Evolutionary conservation across 1,140 invertebrate species (phyloP).

Genomic region (Pollicipes pollicipes): DNA sequence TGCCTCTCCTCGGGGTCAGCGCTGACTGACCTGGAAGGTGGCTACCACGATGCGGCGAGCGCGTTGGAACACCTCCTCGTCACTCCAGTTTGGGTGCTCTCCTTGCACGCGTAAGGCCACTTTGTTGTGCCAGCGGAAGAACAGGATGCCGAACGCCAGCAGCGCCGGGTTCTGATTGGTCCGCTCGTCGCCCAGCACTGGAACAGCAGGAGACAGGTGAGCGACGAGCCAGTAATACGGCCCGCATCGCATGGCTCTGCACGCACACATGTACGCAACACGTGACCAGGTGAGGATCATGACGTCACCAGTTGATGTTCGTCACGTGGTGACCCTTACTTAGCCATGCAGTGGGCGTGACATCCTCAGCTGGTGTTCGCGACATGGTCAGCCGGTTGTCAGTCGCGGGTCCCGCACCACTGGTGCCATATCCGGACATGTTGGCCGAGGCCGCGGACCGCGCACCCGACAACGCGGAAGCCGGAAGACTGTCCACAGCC

Average conservation of each 20-base stretch:
- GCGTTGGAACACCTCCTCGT: constrained; percentile 86
- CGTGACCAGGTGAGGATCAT: no score
- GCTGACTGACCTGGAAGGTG: constrained; percentile 51
- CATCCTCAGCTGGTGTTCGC: no score
- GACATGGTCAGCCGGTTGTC: no score
- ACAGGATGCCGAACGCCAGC: constrained; percentile 76
- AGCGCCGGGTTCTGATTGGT: constrained; percentile 95
- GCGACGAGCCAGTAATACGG: background rate
- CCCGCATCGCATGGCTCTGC: background rate
- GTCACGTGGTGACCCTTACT: no score
- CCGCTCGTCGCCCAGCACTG: constrained; percentile 87
- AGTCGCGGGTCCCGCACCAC: no score
- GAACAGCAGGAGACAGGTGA: constrained; percentile 18
- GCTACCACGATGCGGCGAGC: constrained; percentile 78
- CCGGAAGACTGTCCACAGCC: no score
- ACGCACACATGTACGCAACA: constrained; percentile 6
- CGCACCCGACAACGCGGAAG: no score
- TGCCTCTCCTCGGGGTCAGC: no score
- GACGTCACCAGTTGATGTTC: background rate
- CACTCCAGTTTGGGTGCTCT: constrained; percentile 69
- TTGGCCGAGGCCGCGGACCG: no score
- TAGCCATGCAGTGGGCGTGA: no score
- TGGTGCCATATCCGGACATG: no score
- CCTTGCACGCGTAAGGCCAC: constrained; percentile 56
- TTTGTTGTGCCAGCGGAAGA: constrained; percentile 91